Percentiles rank a stretch among this genome's conserved stretches.
Evolutionary conservation across 2,113 vertebrate species (phyloP).

Genomic region (Prunella himalayana): DNA sequence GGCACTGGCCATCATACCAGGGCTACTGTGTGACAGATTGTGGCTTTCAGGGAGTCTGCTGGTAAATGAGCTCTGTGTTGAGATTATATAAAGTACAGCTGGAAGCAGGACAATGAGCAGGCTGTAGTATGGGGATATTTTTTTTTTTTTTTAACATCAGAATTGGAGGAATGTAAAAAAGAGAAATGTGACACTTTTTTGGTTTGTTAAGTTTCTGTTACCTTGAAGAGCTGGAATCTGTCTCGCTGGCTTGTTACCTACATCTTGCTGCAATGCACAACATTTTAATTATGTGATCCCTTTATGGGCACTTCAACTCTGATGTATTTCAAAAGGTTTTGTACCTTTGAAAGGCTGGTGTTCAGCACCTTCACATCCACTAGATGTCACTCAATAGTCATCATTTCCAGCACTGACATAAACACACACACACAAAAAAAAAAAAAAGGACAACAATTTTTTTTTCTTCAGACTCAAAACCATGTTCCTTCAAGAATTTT

Average conservation of each 20-base stretch:
- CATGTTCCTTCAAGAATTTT: background rate
- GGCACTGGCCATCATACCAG: background rate
- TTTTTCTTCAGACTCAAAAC: background rate
- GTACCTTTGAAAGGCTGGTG: background rate
- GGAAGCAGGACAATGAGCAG: background rate
- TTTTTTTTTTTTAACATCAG: background rate
- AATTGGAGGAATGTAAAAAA: background rate
- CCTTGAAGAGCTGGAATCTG: background rate
- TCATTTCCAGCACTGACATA: background rate
- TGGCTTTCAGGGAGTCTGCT: background rate
- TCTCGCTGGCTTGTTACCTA: background rate
- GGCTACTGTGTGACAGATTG: background rate
- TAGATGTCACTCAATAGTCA: slow-evolving; percentile 71
- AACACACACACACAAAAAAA: background rate
- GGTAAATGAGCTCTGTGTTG: background rate
- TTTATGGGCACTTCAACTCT: background rate
- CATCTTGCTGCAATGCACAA: background rate
- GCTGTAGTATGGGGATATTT: accelerated
- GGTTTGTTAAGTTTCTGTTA: background rate
- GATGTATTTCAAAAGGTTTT: background rate
- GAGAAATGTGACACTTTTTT: background rate
- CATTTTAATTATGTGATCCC: background rate
- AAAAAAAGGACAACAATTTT: background rate
- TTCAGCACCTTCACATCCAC: slow-evolving; percentile 27
- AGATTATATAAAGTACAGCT: background rate